Percentiles rank a stretch among this genome's conserved stretches.
Conservation (phyloP, 2,797 vertebrate genomes). For the Odontamblyopus lacepedii region DNA sequence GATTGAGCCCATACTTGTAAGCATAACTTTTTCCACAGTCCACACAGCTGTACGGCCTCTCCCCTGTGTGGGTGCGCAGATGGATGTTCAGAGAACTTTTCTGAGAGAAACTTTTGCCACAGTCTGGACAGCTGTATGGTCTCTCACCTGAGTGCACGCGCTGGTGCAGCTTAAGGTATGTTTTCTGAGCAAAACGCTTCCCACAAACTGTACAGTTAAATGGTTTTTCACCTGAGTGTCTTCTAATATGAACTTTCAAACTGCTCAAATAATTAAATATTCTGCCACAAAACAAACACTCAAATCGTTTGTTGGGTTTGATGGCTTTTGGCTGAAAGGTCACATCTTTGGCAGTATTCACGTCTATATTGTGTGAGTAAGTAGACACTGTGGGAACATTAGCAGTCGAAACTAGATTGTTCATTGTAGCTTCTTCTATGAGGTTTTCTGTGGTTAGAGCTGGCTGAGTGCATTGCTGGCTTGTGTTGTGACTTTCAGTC, state of each 20-base stretch:
- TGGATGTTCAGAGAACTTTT: conserved; percentile 83
- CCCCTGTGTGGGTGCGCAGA: conserved; percentile 79
- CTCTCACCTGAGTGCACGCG: conserved; percentile 81
- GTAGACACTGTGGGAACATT: conserved; percentile 38
- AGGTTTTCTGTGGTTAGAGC: conserved; percentile 66
- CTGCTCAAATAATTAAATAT: conserved; percentile 79
- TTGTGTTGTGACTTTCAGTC: conserved; percentile 37
- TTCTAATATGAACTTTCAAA: conserved; percentile 79
- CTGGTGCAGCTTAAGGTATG: conserved; percentile 79
- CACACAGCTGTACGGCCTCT: conserved; percentile 82
- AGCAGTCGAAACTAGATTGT: conserved; percentile 45
- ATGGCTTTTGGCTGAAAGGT: conserved; percentile 34
- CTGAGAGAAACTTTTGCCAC: conserved; percentile 81
- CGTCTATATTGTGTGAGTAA: conserved; percentile 44
- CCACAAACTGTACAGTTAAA: conserved; percentile 79
- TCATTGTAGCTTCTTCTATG: conserved; percentile 64
- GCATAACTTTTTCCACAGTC: conserved; percentile 82
- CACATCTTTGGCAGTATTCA: conserved; percentile 51
- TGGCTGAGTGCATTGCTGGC: conserved; percentile 52
- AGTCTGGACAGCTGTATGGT: conserved; percentile 78
- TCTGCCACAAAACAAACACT: conserved; percentile 80
- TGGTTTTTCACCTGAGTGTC: conserved; percentile 81
- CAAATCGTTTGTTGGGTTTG: conserved; percentile 68
- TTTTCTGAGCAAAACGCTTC: conserved; percentile 81
- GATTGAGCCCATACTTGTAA: conserved; percentile 81